A percentile compares a stretch with the other conserved stretches of the same genome.
Conservation (phyloP, 92 coral and sea anemone genomes). For the Porites divaricata region DNA sequence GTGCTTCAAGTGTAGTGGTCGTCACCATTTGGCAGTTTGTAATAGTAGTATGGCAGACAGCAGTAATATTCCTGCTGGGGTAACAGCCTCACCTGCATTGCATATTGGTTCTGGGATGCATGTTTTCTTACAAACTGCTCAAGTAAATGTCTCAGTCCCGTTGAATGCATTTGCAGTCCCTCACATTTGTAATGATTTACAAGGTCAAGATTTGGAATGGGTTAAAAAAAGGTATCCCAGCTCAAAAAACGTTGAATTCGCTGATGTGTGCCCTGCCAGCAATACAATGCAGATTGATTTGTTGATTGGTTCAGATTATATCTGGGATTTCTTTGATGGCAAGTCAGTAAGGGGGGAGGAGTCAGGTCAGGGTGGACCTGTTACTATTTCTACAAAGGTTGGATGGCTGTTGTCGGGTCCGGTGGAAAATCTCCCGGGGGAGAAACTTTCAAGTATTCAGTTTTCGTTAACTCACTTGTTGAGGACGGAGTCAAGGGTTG, state of each 20-base stretch:
- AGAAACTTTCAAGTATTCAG: too few species aligned
- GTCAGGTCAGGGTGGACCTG: conserved; percentile 8
- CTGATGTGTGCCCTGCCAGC: conserved; percentile 14
- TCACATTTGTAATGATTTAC: conserved; percentile 37
- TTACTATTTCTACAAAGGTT: conserved; percentile 15
- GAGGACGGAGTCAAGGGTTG: too few species aligned
- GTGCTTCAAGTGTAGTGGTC: too few species aligned
- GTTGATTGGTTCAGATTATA: conserved; percentile 45
- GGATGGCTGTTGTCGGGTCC: conserved; percentile 51
- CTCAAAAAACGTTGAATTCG: conserved; percentile 20
- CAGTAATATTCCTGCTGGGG: background rate
- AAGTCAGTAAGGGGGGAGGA: conserved; percentile 2
- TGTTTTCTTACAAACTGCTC: conserved; percentile 1
- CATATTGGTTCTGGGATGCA: background rate
- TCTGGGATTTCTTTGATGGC: conserved; percentile 17
- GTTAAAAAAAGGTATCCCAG: conserved; percentile 31
- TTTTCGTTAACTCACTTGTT: too few species aligned
- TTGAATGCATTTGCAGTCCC: conserved; percentile 43
- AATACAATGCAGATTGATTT: conserved; percentile 23
- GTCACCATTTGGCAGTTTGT: too few species aligned
- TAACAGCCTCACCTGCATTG: too few species aligned
- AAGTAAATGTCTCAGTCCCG: background rate
- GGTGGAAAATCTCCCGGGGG: background rate
- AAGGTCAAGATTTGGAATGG: conserved; percentile 20
- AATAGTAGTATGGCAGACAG: background rate